Evolutionary conservation across 2,888 invertebrate genomes (phyloP), one percentile per base, ranked within the genome.

Genomic region (Merodon equestris): DNA sequence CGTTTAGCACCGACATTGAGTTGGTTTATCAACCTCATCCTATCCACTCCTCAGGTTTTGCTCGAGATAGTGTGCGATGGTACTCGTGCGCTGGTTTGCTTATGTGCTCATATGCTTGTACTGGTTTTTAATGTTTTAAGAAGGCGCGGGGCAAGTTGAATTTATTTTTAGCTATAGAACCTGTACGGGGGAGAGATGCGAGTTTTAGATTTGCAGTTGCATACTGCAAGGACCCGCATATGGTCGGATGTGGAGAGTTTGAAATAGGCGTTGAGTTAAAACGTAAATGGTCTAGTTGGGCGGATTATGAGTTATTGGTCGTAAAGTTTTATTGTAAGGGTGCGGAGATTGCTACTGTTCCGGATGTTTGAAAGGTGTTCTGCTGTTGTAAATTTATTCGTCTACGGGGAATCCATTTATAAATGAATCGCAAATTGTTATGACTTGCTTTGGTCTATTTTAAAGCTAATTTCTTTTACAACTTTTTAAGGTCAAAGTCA

Each of bases 1-100:
- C 58, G 74, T 58, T 60, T 61, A 77, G 66, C 60, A 63, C 60
- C 77, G 79, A 64, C 79, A 79, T 79, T 79, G 79, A 79, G 79
- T 70, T 64, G 74, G 79, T 74, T 79, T 79, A 74, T 79, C 73
- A 79, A 79, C 79, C 79, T 79, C 70, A 56, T 53, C 54, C 38
- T 42, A 42, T 68, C n/a, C 15, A 14, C 17, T 13, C 48, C n/a
- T 40, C 15, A 44, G 63, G 15, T n/a, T n/a, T n/a, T n/a, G n/a
- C n/a, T n/a, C n/a, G n/a, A n/a, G n/a, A n/a, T 57, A 15, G n/a
- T 63, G 50, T n/a, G 10, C 12, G 53, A 34, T 50, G 56, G 7
- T 54, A 36, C 10, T 40, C 47, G 42, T 58, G 67, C 42, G 53
- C 58, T 73, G 40, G 40, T 40, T 40, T 40, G 1, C 10, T 36